phyloP scores from a whole-genome alignment of 2,888 invertebrate species.

The Cordylochernes scorpioides region DNA sequence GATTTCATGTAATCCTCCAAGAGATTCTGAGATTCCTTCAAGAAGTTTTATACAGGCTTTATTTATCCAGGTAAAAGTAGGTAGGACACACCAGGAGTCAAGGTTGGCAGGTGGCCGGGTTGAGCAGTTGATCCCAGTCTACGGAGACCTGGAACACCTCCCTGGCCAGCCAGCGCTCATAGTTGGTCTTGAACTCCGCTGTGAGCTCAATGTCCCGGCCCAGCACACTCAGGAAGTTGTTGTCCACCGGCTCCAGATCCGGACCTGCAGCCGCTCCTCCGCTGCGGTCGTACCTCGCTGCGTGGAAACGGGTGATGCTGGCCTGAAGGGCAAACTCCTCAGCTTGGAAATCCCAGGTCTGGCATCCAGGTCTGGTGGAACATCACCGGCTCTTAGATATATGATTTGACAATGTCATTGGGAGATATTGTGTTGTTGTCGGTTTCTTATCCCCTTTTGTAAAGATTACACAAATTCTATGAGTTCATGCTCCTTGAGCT shows the following conservation, averaged over 20 bases:
- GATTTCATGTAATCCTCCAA: no score
- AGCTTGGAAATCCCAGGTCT: slow-evolving; percentile 81
- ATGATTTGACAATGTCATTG: neutral
- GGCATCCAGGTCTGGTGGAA: slow-evolving; percentile 40
- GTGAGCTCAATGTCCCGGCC: slow-evolving; percentile 53
- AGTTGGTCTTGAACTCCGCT: slow-evolving; percentile 72
- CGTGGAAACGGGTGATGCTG: slow-evolving; percentile 84
- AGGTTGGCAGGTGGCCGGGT: no score
- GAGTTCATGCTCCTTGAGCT: no score
- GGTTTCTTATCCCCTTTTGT: no score
- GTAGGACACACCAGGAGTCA: no score
- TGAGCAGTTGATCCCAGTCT: slow-evolving; percentile 30
- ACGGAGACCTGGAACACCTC: slow-evolving; percentile 62
- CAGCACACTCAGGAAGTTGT: slow-evolving; percentile 50
- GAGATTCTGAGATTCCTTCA: no score
- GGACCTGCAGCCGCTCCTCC: slow-evolving; percentile 17
- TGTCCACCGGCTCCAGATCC: slow-evolving; percentile 40
- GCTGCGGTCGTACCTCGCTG: slow-evolving; percentile 43
- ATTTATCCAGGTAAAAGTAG: no score
- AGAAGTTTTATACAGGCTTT: no score
- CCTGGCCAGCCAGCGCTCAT: slow-evolving; percentile 79
- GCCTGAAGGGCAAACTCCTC: slow-evolving; percentile 82
- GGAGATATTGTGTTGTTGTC: neutral
- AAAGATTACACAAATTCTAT: no score
- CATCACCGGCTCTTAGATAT: neutral